phyloP scores from a whole-genome alignment of 2,888 invertebrate genomes.

The Linyphia triangularis region DNA sequence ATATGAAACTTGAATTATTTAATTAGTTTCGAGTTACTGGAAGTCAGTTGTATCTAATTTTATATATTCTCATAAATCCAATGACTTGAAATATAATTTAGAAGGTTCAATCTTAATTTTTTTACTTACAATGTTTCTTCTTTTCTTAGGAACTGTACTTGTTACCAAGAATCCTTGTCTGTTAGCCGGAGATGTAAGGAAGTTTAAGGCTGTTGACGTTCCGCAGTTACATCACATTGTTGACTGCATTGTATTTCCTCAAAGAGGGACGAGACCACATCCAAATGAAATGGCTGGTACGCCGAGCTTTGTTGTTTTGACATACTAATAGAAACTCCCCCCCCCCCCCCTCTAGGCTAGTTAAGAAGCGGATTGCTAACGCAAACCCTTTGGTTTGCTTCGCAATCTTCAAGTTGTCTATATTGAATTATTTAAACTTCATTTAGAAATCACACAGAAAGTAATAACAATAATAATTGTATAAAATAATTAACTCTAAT shows the following conservation, averaged over 20 bases:
- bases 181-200: constrained; percentile 80
- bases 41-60: no score
- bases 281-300: constrained; percentile 81
- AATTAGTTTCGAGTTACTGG: no score
- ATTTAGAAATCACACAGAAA: no score
- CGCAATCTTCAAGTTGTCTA: no score
- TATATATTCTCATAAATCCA: not conserved
- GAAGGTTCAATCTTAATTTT: not conserved
- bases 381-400: no score
- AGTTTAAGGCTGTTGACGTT: constrained; percentile 78
- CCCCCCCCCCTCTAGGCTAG: no score
- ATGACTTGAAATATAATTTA: not conserved
- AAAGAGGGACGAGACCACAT: constrained; percentile 79
- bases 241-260: constrained; percentile 81
- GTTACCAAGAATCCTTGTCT: constrained; percentile 81
- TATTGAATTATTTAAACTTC: no score
- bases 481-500: no score
- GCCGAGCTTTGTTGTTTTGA: constrained; percentile 62
- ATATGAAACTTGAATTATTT: no score
- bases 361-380: no score
- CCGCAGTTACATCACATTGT: constrained; percentile 78
- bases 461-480: no score
- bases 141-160: constrained; percentile 77
- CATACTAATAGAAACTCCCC: no score
- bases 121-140: not conserved